Evolutionary conservation across 2,888 invertebrate species (phyloP).

Genomic region (Polydesmus complanatus): DNA sequence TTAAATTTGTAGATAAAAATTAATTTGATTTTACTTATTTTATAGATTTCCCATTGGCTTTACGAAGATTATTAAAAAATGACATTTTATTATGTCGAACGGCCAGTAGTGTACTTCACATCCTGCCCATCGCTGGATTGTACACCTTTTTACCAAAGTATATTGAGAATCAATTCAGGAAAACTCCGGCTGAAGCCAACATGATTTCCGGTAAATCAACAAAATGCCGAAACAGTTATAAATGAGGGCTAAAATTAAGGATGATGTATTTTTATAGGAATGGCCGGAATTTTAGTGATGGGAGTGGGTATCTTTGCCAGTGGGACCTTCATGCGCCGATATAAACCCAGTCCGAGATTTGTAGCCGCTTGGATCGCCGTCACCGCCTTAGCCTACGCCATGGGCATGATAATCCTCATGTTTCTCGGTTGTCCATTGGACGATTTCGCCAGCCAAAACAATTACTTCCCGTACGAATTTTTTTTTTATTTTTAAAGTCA

Average conservation of each 20-base stretch:
- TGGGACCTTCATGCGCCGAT: conserved; percentile 66
- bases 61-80: conserved; percentile 67
- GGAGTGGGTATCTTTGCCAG: conserved; percentile 78
- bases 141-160: conserved; percentile 89
- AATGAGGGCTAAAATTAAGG: no score
- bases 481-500: no score
- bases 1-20: no score
- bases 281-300: conserved; percentile 86
- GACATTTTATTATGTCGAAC: conserved; percentile 84
- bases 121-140: conserved; percentile 78
- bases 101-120: conserved; percentile 75
- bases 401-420: conserved; percentile 75
- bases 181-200: conserved; percentile 77
- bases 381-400: conserved; percentile 69
- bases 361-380: conserved; percentile 86
- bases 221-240: no score
- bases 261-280: conserved; percentile 45
- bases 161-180: conserved; percentile 77
- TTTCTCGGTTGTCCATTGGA: conserved; percentile 80
- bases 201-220: conserved; percentile 69
- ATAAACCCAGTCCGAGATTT: conserved; percentile 69
- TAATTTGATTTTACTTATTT: no score
- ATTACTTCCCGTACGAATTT: conserved; percentile 18
- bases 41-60: conserved; percentile 57
- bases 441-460: conserved; percentile 53